Base-by-base conservation (phyloP, 2,888 invertebrate genomes). In the Aplocera efformata region DNA sequence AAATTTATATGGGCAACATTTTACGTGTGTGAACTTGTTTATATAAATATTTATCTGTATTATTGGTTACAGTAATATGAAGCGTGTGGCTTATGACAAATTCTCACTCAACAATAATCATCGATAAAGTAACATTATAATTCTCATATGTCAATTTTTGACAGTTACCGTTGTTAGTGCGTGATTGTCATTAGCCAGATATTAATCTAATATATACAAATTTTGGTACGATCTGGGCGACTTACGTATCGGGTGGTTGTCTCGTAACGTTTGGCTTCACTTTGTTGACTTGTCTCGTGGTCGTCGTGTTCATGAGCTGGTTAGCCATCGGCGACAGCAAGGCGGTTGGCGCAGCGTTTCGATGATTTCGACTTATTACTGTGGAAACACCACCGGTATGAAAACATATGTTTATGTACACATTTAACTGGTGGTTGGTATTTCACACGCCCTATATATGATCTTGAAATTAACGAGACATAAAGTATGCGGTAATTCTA, bases 221-320 rank as follows among this genome's bases (percentile, higher is more conserved):
- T 20, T 0, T 11, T 21, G 7, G 6, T 3, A 10, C 17, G 10
- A 21, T 0, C 23, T 8, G 13, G 21, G 10, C 7, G 36, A 79
- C 91, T 78, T 92, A 90, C 83, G 92, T 93, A 63, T 96, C 95
- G 24, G 92, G 91, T 34, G 93, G 90, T 44, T 91, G 91, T 77
- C 95, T 90, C 72, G 94, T 95, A 46, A 95, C 94, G 66, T 94
- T 96, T 29, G 96, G 96, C 77, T 96, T 96, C 64, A 96, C 95
- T 81, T 96, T 96, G 89, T 95, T 96, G 73, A 96, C 94, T 82
- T 96, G 95, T 70, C 96, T 93, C 56, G 94, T 92, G 1, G 89
- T 93, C 33, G 92, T 91, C 27, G 93, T 94, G 74, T 94, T 94
- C 78, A 93, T 91, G 66, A 93, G 89, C 60, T 91, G 91, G 58